Conservation (phyloP, 2,113 vertebrate species). For the Ia io region DNA sequence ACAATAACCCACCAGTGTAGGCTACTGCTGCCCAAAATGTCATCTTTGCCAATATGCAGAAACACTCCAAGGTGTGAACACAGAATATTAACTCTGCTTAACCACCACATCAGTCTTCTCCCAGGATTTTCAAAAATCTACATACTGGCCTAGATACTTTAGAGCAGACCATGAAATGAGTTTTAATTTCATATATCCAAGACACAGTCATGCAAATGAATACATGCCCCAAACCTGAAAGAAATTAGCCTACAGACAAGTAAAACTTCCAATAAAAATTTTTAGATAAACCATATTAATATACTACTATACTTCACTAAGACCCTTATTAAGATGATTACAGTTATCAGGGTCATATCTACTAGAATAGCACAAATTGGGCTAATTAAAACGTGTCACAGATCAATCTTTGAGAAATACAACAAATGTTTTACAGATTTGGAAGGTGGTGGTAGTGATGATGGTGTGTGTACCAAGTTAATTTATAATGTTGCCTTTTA, state of each 20-base stretch:
- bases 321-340: background rate
- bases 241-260: conserved; percentile 40
- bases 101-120: background rate
- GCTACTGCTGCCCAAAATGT: background rate
- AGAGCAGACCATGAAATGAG: background rate
- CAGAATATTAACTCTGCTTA: background rate
- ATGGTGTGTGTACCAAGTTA: background rate
- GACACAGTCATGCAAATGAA: conserved; percentile 37
- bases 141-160: conserved; percentile 2
- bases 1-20: background rate
- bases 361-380: background rate
- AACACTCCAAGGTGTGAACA: background rate
- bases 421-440: background rate
- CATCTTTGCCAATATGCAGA: conserved; percentile 1
- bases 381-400: conserved; percentile 5
- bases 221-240: conserved; percentile 10
- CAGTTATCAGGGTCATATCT: background rate
- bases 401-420: conserved; percentile 3
- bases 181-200: conserved; percentile 27
- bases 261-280: background rate
- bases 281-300: background rate
- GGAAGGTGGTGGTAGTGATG: background rate
- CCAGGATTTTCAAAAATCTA: conserved; percentile 17
- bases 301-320: background rate
- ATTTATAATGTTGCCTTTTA: conserved; percentile 18